Evolutionary conservation across 2,888 invertebrate genomes (phyloP), one percentile per base, ranked within the genome.

Genomic region (Microplitis deprimator): DNA sequence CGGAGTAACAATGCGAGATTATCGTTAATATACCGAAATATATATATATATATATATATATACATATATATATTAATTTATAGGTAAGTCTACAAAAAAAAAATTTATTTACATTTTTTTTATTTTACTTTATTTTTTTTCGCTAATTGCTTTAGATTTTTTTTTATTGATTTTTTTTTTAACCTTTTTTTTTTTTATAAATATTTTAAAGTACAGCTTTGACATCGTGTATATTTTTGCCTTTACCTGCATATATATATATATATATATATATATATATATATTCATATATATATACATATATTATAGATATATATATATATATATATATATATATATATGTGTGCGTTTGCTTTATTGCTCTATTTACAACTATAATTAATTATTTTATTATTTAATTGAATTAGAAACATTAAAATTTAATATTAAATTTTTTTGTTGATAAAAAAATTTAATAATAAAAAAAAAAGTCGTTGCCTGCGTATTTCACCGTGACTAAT

Each of bases 401-500:
- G 8, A n/a, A 41, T 39, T 73, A 29, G 13, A 65, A 59, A 50
- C n/a, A 41, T 41, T 73, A 50, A 8, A 13, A 50, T 50, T 50
- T 29, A 4, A 29, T 4, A 29, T 71, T 5, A 71, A 60, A 71
- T 50, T 50, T 50, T 50, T 50, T 50, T 50, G 13, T 50, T 50
- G 8, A 50, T 5, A 13, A 50, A 5, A 50, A 13, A 50, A 13
- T 50, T 50, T 17, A 20, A 72, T 10, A 72, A 72, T n/a, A n/a
- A 17, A 64, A 40, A 20, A 17, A 62, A 62, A 64, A 29, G 29
- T 29, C 6, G 20, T 16, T 65, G 64, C 62, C 77, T 78, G 74
- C 75, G 76, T 83, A 84, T 84, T 88, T 87, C 87, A 85, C 88
- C 87, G 87, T 88, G 87, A 87, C 87, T 88, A 82, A 84, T 85